phyloP scores from a whole-genome alignment of 2,797 vertebrate species.

The Sarcoramphus papa region DNA sequence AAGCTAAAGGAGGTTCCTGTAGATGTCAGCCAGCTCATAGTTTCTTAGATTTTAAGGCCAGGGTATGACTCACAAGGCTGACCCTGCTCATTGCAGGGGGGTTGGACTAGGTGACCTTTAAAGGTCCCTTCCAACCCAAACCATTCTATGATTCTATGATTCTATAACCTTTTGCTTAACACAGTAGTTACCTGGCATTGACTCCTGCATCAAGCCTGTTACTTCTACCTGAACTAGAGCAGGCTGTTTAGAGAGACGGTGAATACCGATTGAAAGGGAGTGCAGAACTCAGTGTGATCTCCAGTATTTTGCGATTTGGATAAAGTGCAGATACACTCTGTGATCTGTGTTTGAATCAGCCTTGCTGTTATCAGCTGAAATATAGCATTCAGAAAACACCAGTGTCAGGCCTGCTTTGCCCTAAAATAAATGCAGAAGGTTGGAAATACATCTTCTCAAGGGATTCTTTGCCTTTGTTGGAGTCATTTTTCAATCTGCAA shows the following conservation, averaged over 20 bases:
- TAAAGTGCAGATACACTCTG: background rate
- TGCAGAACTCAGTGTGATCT: background rate
- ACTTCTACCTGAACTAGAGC: background rate
- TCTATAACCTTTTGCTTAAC: background rate
- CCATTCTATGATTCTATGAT: background rate
- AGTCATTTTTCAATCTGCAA: background rate
- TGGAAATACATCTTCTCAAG: background rate
- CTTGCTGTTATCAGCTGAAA: background rate
- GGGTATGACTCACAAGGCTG: background rate
- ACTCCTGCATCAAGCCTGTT: background rate
- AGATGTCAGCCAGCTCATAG: background rate
- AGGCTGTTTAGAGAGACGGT: background rate
- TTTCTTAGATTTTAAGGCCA: background rate
- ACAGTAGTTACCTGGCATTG: accelerated
- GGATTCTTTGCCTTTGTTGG: background rate
- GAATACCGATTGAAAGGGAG: background rate
- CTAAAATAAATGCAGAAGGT: background rate
- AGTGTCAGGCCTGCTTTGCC: background rate
- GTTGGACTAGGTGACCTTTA: background rate
- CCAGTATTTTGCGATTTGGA: background rate
- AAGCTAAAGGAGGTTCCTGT: background rate
- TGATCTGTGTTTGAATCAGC: background rate
- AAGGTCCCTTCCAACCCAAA: background rate
- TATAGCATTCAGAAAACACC: background rate
- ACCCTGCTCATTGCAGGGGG: background rate